Evolutionary conservation across 1,140 invertebrate species (phyloP).

Genomic region (Aphis craccivora): DNA sequence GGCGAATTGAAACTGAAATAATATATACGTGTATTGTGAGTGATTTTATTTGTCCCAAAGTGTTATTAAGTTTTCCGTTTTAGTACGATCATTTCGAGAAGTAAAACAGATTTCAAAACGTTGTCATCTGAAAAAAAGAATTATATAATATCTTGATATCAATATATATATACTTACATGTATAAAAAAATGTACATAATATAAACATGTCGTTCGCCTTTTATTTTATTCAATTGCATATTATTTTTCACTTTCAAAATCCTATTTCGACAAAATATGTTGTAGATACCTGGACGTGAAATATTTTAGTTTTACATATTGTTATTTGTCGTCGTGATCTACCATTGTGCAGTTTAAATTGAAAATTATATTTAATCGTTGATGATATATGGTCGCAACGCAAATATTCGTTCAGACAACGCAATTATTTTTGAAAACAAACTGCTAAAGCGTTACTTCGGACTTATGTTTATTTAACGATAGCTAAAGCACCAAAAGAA

Average conservation of each 20-base stretch:
- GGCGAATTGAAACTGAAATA: neutral
- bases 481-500: neutral
- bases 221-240: neutral
- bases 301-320: constrained; percentile 8
- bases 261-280: neutral
- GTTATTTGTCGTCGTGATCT: neutral
- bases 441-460: neutral
- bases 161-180: neutral
- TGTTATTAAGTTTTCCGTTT: constrained; percentile 2
- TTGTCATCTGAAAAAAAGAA: neutral
- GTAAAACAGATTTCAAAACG: neutral
- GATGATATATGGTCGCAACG: neutral
- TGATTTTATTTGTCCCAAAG: constrained; percentile 9
- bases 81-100: neutral
- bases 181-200: neutral
- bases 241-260: constrained; percentile 6
- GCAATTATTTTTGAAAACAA: neutral
- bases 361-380: neutral
- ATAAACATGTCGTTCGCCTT: neutral
- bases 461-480: neutral
- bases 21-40: neutral
- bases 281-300: neutral
- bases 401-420: neutral
- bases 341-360: neutral
- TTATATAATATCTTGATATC: neutral